phyloP scores from a whole-genome alignment of 1,140 invertebrate species.

The Neuroterus valhalla region DNA sequence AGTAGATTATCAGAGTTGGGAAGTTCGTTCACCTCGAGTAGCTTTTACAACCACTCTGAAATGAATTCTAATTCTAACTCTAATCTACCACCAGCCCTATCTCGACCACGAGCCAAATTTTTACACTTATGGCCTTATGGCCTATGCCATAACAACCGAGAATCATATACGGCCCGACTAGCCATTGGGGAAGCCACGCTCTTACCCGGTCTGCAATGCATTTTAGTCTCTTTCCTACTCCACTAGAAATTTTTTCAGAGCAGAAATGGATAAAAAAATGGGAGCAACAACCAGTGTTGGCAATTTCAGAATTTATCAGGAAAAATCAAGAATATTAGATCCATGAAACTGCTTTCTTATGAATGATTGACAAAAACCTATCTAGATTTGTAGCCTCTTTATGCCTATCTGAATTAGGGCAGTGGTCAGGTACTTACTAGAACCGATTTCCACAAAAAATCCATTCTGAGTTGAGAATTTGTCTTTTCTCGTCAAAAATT shows the following conservation, averaged over 20 bases:
- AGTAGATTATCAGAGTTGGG: not conserved
- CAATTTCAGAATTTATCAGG: not conserved
- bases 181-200: constrained; percentile 35
- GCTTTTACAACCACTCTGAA: constrained; percentile 50
- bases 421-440: too few relatives aligned
- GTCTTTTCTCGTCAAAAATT: too few relatives aligned
- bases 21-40: constrained; percentile 57
- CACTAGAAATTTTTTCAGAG: constrained; percentile 5
- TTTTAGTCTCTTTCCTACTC: constrained; percentile 42
- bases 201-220: constrained; percentile 31
- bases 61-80: constrained; percentile 46
- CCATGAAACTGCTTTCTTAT: too few relatives aligned
- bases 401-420: too few relatives aligned
- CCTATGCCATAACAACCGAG: constrained; percentile 54
- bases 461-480: too few relatives aligned
- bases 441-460: too few relatives aligned
- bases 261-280: not conserved
- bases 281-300: not conserved
- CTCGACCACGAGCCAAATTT: constrained; percentile 53
- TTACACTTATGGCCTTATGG: constrained; percentile 61
- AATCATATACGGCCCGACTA: constrained; percentile 44
- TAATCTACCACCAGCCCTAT: constrained; percentile 48
- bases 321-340: too few relatives aligned
- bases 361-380: too few relatives aligned
- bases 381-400: too few relatives aligned